These are phyloP conservation scores for Philopotamus ludificatus DNA, from an alignment of 1,140 invertebrate species.

Conservation along the genomic window DNA sequence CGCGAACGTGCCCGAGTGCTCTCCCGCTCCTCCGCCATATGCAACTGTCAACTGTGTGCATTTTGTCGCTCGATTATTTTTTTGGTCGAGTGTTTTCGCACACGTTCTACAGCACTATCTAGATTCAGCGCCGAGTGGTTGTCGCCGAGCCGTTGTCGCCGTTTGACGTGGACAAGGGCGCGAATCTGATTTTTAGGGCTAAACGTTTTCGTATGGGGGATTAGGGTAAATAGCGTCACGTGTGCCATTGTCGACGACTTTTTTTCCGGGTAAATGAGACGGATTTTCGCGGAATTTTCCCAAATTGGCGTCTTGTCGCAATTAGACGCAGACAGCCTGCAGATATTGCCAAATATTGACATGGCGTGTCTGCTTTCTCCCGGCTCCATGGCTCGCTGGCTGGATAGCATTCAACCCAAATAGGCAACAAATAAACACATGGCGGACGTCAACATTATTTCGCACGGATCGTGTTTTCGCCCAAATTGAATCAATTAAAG, in stretches of 20 bases:
- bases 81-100: background rate
- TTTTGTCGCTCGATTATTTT: background rate
- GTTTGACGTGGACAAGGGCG: too few species aligned
- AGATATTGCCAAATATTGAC: background rate
- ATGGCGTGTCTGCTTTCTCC: background rate
- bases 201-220: too few species aligned
- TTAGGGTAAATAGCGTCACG: too few species aligned
- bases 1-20: constrained; percentile 4
- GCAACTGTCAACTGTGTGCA: constrained; percentile 4
- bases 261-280: background rate
- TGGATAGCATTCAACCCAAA: constrained; percentile 2
- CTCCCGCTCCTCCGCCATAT: background rate
- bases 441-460: constrained; percentile 34
- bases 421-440: constrained; percentile 39
- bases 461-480: constrained; percentile 38
- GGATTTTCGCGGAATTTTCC: background rate
- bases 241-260: too few species aligned
- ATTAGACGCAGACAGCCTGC: background rate
- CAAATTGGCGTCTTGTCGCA: background rate
- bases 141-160: too few species aligned
- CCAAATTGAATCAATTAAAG: constrained; percentile 41
- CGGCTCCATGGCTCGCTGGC: background rate
- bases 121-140: too few species aligned
- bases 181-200: too few species aligned
- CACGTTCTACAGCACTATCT: too few species aligned